Evolutionary conservation across 2,888 invertebrate species (phyloP).

Genomic region (Netelia fuscicornis): DNA sequence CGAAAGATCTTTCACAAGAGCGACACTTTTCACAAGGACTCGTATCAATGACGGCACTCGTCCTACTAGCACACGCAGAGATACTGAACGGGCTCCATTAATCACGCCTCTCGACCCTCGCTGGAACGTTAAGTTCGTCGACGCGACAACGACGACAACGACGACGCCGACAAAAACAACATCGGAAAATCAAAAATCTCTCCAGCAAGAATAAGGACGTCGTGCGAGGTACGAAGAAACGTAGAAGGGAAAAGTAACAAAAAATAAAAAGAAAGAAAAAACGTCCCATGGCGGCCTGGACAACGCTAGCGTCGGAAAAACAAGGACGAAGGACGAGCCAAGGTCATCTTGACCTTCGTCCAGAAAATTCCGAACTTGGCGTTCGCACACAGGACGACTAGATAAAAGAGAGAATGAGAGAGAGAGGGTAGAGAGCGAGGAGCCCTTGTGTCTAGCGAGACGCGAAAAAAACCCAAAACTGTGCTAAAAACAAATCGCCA

Average conservation of each 20-base stretch:
- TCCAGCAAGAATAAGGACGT: neutral
- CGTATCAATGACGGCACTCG: conserved; percentile 91
- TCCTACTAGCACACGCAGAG: conserved; percentile 87
- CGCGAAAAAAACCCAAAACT: conserved; percentile 46
- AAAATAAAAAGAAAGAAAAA: conserved; percentile 18
- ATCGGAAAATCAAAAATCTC: conserved; percentile 36
- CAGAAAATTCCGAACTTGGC: neutral
- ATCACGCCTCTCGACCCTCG: conserved; percentile 42
- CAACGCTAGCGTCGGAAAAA: conserved; percentile 37
- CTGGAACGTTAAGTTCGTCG: conserved; percentile 44
- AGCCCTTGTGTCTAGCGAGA: conserved; percentile 48
- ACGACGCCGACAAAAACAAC: conserved; percentile 13
- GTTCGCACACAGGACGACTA: neutral
- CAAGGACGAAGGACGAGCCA: conserved; percentile 45
- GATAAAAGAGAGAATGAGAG: conserved; percentile 25
- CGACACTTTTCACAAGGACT: conserved; percentile 91
- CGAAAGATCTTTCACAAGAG: conserved; percentile 90
- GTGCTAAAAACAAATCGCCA: conserved; percentile 48
- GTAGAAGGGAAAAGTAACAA: neutral
- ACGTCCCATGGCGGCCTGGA: conserved; percentile 5
- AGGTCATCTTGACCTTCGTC: conserved; percentile 40
- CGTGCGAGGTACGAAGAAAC: neutral
- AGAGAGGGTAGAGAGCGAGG: conserved; percentile 32
- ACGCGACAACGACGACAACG: conserved; percentile 29
- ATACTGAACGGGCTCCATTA: conserved; percentile 80